phyloP scores from a whole-genome alignment of 2,797 vertebrate species.

The Rousettus madagascariensis region DNA sequence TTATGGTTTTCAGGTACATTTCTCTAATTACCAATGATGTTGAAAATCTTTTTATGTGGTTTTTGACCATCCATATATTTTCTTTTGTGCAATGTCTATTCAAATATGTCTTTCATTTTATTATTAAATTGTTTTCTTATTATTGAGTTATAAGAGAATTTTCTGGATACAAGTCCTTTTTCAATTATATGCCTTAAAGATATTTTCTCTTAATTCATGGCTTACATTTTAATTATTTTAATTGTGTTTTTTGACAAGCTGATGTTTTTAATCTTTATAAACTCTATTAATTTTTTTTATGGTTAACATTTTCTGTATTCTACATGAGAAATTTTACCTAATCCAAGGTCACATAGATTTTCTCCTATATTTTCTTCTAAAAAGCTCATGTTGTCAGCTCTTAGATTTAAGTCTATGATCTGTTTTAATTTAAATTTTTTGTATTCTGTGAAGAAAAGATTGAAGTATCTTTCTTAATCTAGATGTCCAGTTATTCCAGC shows the following conservation, averaged over 20 bases:
- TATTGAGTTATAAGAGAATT: not conserved
- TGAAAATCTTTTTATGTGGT: not conserved
- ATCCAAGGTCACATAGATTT: not conserved
- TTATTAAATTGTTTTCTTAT: not conserved
- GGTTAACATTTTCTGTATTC: not conserved
- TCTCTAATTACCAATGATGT: not conserved
- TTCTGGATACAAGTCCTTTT: not conserved
- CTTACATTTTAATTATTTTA: slow-evolving; percentile 28
- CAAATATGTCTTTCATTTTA: not conserved
- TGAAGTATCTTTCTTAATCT: not conserved
- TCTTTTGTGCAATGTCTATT: not conserved
- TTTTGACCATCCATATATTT: not conserved
- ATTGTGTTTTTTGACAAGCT: not conserved
- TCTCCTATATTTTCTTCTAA: not conserved
- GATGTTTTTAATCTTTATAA: not conserved
- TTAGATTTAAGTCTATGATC: not conserved
- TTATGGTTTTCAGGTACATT: not conserved
- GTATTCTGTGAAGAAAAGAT: not conserved
- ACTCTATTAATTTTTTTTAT: not conserved
- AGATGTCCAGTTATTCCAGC: not conserved
- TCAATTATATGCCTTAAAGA: not conserved
- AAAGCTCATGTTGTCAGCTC: not conserved
- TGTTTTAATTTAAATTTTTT: slow-evolving; percentile 8
- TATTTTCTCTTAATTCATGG: slow-evolving; percentile 5
- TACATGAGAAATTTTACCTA: not conserved